These are phyloP conservation scores for Crotalus viridis DNA, from an alignment of 2,113 vertebrate species.

Conservation along the genomic window DNA sequence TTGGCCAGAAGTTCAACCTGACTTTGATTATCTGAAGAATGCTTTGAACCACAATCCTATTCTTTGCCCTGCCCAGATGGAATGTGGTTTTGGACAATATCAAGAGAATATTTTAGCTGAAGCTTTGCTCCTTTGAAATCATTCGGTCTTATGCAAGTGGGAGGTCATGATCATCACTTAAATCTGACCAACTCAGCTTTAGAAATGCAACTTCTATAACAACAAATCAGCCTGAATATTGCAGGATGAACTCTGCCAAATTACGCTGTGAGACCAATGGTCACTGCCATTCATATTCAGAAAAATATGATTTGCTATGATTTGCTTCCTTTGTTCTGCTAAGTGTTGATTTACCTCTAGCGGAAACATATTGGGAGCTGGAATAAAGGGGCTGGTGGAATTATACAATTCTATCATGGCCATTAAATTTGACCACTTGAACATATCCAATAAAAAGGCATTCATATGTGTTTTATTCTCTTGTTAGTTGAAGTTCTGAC, in stretches of 20 bases:
- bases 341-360: neutral
- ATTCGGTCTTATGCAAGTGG: neutral
- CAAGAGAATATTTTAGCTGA: conserved; percentile 5
- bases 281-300: neutral
- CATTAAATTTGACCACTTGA: neutral
- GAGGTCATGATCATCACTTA: neutral
- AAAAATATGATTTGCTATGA: neutral
- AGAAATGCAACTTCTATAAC: neutral
- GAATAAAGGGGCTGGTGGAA: neutral
- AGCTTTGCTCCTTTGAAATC: neutral
- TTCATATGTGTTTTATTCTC: neutral
- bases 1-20: conserved; percentile 9
- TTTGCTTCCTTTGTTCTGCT: neutral
- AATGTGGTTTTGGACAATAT: conserved; percentile 18
- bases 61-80: neutral
- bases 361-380: neutral
- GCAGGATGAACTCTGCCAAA: neutral
- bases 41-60: conserved; percentile 13
- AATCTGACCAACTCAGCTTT: neutral
- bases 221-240: neutral
- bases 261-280: neutral
- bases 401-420: neutral
- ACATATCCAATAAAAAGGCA: neutral
- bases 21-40: conserved; percentile 27
- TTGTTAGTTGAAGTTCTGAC: neutral